Conservation (phyloP, 2,888 invertebrate genomes). For the Aromia moschata region DNA sequence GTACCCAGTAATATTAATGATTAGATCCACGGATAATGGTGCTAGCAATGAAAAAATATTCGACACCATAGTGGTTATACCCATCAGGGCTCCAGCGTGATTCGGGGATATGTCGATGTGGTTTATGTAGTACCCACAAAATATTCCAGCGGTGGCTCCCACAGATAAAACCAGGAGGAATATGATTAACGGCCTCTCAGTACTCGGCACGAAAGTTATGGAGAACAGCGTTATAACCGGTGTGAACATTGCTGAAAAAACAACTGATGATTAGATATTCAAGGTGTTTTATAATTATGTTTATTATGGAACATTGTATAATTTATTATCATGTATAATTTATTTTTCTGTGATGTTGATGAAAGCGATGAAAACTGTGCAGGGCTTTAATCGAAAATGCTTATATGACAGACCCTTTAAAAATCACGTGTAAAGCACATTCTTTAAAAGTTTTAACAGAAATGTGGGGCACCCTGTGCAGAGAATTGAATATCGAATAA, state of each 20-base stretch:
- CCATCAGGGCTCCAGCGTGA: constrained; percentile 84
- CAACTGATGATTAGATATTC: too few species aligned
- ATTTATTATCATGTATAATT: neutral
- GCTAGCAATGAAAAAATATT: constrained; percentile 82
- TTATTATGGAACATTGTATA: neutral
- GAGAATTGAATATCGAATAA: too few species aligned
- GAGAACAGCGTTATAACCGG: constrained; percentile 75
- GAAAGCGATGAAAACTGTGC: neutral
- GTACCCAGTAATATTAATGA: constrained; percentile 10
- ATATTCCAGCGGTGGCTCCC: constrained; percentile 77
- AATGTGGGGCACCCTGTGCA: too few species aligned
- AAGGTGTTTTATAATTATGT: neutral
- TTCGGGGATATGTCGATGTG: constrained; percentile 86
- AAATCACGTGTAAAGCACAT: too few species aligned
- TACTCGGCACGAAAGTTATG: constrained; percentile 65
- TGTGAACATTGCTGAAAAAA: constrained; percentile 61
- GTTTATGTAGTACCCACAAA: constrained; percentile 78
- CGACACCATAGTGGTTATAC: constrained; percentile 79
- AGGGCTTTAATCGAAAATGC: neutral
- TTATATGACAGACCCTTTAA: too few species aligned
- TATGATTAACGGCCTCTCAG: constrained; percentile 67
- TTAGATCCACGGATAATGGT: constrained; percentile 69
- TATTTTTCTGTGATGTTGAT: neutral
- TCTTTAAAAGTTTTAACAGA: too few species aligned
- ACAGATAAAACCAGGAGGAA: constrained; percentile 73